Base-by-base conservation (phyloP, 2,888 invertebrate species). In the Timema podura region DNA sequence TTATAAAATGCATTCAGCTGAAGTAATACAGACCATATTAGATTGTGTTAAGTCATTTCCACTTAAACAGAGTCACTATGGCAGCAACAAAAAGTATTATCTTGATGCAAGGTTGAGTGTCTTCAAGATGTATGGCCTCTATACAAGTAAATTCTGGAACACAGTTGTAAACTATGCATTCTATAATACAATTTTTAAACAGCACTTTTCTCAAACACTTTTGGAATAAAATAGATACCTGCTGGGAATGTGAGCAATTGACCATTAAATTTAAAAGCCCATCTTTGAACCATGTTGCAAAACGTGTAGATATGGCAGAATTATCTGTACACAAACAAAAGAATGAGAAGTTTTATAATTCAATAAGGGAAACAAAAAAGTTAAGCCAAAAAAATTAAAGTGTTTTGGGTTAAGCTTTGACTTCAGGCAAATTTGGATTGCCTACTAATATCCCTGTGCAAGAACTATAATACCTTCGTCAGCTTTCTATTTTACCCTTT, bases 51-150 rank as follows among this genome's bases (percentile, higher is more conserved):
- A n/a, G n/a, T n/a, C n/a, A n/a, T n/a, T 61, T 61, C 61, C 30
- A 10, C 61, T 61, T 61, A 61, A 61, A 61, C 10, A 61, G 61
- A 8, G 61, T 45, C 61, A 61, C 11, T 61, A 61, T 30, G 9
- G 7, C 30, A 30, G 61, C 44, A 10, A 61, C 45, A 45, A 61
- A 61, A 61, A n/a, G 1, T 30, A 61, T 30, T 61, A 61, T 30
- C 16, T 16, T 30, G 16, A 61, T 61, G 61, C 61, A 61, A 30
- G 61, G 1, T 61, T 6, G 61, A 61, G 61, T 61, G 30, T 61
- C 15, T 30, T 45, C 61, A 2, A 30, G 61, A 61, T 61, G 61
- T 6, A 61, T 11, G 2, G 6, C 8, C 30, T 61, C 13, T 3
- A 61, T 61, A 8, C 9, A 61, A n/a, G 61, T 61, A 16, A 61